phyloP scores from a whole-genome alignment of 2,113 vertebrate species.

The Orycteropus afer region DNA sequence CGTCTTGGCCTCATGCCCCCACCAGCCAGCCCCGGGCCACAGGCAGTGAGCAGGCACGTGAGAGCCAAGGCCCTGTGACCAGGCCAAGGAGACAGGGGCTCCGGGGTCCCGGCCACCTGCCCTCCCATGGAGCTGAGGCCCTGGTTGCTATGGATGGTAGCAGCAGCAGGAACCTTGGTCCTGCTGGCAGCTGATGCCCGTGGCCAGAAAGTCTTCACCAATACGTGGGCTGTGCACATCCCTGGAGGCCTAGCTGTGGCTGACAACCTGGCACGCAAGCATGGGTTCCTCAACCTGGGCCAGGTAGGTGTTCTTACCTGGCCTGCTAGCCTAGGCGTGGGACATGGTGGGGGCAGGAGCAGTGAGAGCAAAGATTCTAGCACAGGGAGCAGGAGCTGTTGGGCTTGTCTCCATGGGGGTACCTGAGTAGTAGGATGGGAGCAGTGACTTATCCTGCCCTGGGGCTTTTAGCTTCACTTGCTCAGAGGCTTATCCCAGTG shows the following conservation, averaged over 20 bases:
- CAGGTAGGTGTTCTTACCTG: slow-evolving; percentile 55
- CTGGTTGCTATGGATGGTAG: slow-evolving; percentile 88
- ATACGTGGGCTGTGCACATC: slow-evolving; percentile 95
- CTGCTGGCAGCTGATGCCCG: slow-evolving; percentile 83
- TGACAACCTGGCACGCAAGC: slow-evolving; percentile 90
- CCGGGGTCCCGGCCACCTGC: not conserved
- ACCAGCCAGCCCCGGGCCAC: slow-evolving; percentile 56
- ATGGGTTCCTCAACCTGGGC: slow-evolving; percentile 94
- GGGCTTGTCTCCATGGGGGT: not conserved
- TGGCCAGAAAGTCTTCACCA: slow-evolving; percentile 91
- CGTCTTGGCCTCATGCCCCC: slow-evolving; percentile 72
- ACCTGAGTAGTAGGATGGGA: not conserved
- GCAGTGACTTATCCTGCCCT: not conserved
- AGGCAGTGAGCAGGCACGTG: slow-evolving; percentile 42
- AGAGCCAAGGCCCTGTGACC: slow-evolving; percentile 67
- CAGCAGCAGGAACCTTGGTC: slow-evolving; percentile 86
- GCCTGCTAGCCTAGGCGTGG: no score
- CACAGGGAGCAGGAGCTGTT: accelerated
- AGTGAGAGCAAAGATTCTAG: not conserved
- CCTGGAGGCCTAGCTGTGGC: slow-evolving; percentile 90
- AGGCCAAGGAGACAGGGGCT: slow-evolving; percentile 63
- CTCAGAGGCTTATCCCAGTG: not conserved
- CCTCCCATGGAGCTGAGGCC: slow-evolving; percentile 87
- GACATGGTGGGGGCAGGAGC: accelerated
- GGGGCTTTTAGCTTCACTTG: not conserved